These are phyloP conservation scores for Agapetus fuscipes DNA, from an alignment of 2,888 invertebrate species.

Conservation along the genomic window DNA sequence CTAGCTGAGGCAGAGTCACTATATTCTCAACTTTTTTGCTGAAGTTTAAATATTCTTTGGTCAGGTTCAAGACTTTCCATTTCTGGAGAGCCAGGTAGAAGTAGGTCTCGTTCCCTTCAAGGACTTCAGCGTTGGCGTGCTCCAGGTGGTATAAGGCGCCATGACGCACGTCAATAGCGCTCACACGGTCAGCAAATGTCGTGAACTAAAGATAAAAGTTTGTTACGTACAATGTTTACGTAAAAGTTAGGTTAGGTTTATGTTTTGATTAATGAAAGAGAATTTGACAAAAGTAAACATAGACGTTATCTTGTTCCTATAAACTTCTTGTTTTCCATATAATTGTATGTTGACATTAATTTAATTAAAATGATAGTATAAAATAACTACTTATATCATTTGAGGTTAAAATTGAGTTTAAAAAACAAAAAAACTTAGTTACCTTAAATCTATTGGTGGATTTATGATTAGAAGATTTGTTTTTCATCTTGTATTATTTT, in stretches of 20 bases:
- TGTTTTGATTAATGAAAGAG: too few species aligned
- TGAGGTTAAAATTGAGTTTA: conserved; percentile 4
- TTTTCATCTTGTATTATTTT: conserved; percentile 48
- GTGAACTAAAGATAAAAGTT: conserved; percentile 56
- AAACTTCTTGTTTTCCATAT: not conserved
- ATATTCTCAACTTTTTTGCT: conserved; percentile 64
- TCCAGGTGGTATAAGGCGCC: conserved; percentile 79
- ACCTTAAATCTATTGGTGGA: conserved; percentile 71
- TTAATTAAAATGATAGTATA: too few species aligned
- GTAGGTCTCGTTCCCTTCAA: conserved; percentile 63
- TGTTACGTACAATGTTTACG: too few species aligned
- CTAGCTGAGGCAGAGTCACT: conserved; percentile 73
- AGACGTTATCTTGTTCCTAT: too few species aligned
- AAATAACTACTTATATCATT: too few species aligned
- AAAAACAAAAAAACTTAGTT: conserved; percentile 24
- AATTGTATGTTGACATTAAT: too few species aligned
- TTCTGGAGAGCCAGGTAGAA: conserved; percentile 77
- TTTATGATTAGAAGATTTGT: conserved; percentile 63
- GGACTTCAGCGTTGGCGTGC: conserved; percentile 62
- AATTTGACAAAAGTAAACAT: too few species aligned
- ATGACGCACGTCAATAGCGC: conserved; percentile 67
- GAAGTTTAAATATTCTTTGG: conserved; percentile 71
- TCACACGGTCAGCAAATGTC: conserved; percentile 79
- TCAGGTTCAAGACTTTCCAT: conserved; percentile 83
- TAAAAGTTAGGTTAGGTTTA: too few species aligned